Evolutionary conservation across 1,140 invertebrate species (phyloP).

Genomic region (Rhyacophila brunnea): DNA sequence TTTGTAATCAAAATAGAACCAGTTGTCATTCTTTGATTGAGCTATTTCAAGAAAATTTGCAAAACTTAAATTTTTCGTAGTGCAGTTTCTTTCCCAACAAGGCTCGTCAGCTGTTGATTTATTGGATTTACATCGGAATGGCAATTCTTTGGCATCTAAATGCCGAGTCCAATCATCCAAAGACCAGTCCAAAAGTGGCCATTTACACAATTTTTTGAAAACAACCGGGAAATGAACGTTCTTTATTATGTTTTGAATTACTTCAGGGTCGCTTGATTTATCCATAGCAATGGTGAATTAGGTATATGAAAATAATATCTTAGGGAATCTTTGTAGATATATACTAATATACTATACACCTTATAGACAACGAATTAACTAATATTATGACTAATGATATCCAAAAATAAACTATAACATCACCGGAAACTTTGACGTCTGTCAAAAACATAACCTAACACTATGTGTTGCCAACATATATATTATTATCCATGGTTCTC

Average conservation of each 20-base stretch:
- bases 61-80: constrained; percentile 56
- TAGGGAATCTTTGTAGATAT: too few species aligned
- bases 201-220: constrained; percentile 36
- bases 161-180: constrained; percentile 52
- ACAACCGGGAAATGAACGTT: constrained; percentile 18
- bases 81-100: constrained; percentile 73
- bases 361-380: too few species aligned
- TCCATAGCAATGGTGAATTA: too few species aligned
- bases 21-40: constrained; percentile 48
- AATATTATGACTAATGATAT: too few species aligned
- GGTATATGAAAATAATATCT: too few species aligned
- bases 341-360: too few species aligned
- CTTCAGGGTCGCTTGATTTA: constrained; percentile 6
- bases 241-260: constrained; percentile 12
- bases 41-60: constrained; percentile 60
- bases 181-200: constrained; percentile 45
- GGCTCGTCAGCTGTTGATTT: constrained; percentile 57
- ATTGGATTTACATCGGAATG: constrained; percentile 48
- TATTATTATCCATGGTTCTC: too few species aligned
- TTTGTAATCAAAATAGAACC: constrained; percentile 86
- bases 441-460: too few species aligned
- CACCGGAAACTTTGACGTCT: too few species aligned
- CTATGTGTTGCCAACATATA: too few species aligned
- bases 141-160: constrained; percentile 46
- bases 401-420: too few species aligned